Conservation (phyloP, 2,797 vertebrate species). For the Erithacus rubecula region DNA sequence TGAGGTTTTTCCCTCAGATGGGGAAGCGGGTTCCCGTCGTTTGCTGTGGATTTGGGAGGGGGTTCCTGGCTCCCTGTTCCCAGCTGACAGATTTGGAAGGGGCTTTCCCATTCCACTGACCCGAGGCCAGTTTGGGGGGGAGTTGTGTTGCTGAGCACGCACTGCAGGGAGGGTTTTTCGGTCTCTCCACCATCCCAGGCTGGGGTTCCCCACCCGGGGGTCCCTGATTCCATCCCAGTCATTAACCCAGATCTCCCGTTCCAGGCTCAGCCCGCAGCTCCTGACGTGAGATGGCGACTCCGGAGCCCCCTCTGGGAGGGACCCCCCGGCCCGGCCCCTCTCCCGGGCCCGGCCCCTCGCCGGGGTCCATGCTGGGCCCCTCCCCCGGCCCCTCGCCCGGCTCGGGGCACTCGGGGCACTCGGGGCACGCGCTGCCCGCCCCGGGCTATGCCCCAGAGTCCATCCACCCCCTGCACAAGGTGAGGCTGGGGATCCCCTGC, state of each 20-base stretch:
- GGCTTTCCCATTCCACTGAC: rapidly evolving
- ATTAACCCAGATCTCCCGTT: rapidly evolving
- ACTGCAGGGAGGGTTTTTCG: background rate
- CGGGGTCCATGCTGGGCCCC: background rate
- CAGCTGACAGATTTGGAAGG: background rate
- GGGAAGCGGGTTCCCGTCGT: background rate
- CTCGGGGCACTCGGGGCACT: background rate
- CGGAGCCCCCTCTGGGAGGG: background rate
- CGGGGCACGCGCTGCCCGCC: background rate
- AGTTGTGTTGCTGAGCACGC: too few species aligned
- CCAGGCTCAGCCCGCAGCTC: background rate
- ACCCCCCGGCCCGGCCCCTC: background rate
- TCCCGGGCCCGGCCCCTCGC: background rate
- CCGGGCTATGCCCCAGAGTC: background rate
- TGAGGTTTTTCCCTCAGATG: background rate
- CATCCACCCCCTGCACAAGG: background rate
- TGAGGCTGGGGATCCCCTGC: too few species aligned
- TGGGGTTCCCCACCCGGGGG: rapidly evolving
- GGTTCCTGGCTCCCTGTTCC: background rate
- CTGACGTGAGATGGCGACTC: background rate
- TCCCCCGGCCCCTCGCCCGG: background rate
- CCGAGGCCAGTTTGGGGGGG: background rate
- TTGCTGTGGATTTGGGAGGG: too few species aligned
- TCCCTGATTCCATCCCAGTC: background rate
- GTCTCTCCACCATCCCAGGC: rapidly evolving